Base-by-base conservation (phyloP, 2,113 vertebrate genomes). In the Etia nguti region DNA sequence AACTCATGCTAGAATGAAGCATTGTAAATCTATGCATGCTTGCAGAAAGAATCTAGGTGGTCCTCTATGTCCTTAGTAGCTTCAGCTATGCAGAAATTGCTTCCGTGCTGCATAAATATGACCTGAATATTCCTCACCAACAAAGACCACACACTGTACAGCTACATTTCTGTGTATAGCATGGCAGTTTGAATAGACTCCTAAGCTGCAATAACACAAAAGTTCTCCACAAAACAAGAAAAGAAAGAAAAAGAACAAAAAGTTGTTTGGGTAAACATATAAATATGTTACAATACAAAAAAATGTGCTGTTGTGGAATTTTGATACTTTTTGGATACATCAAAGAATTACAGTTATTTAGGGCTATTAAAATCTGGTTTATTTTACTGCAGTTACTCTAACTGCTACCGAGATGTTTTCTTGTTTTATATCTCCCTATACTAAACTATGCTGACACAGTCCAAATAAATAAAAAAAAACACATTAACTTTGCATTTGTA, bases 121-220 rank as follows among this genome's bases (percentile, higher is more conserved):
- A 86, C 86, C 86, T 83, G 80, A 90, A 86, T 87, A 68, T 87
- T 88, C 56, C 7, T 73, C 29, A 18, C 7, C 8, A 34, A 77
- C 59, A 82, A 82, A 80, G 43, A 84, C 84, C 85, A 82, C 41
- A 89, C 75, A 79, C 38, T 38, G 13, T 36, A 52, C 29, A 52
- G 62, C 80, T 57, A 29, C 54, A 46, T 6, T 6, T 43, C n/a
- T 83, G 46, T 83, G 80, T 54, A 41, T 26, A 55, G 55, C 50
- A 29, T 11, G 4, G n/a, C 46, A n/a, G 26, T 52, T n/a, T 52
- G 26, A 52, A 52, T 77, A 77, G 18, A 50, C 10, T 73, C 41
- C 41, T 73, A 73, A 15, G 68, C 68, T 48, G 22, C 41, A 29
- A 77, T 34, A 77, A 77, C 16, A 50, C 15, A 73, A 73, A 3